Percentiles rank a stretch among this genome's conserved stretches.
Evolutionary conservation across 2,113 vertebrate genomes (phyloP).

Genomic region (Nothoprocta perdicaria): DNA sequence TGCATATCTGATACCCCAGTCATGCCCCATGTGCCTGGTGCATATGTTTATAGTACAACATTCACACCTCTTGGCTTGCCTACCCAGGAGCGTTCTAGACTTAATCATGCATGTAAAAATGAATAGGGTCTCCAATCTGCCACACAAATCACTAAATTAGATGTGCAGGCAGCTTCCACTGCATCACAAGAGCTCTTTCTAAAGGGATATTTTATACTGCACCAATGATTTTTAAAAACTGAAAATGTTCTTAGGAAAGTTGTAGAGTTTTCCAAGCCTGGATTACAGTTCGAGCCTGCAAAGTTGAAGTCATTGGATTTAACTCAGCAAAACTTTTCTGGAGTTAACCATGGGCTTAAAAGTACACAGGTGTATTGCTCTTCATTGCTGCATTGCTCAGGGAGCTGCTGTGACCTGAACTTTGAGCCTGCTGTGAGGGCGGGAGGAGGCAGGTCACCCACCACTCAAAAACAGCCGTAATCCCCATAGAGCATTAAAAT

Average conservation of each 20-base stretch:
- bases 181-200: background rate
- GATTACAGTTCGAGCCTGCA: conserved; percentile 3
- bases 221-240: background rate
- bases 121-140: conserved; percentile 49
- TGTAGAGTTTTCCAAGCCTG: conserved; percentile 1
- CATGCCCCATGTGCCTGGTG: background rate
- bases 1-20: conserved; percentile 13
- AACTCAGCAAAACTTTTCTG: background rate
- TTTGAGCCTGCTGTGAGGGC: background rate
- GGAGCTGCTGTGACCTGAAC: background rate
- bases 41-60: background rate
- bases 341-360: background rate
- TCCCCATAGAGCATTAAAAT: background rate
- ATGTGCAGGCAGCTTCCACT: background rate
- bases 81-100: conserved; percentile 48
- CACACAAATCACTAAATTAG: conserved; percentile 24
- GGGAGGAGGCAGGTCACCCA: background rate
- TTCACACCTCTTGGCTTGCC: conserved; percentile 8
- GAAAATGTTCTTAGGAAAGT: background rate
- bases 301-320: background rate
- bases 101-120: conserved; percentile 18
- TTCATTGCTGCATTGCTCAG: background rate
- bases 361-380: background rate
- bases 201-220: conserved; percentile 10
- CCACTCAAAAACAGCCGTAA: background rate